A percentile compares a stretch with the other conserved stretches of the same genome.
Conservation (phyloP, 2,888 invertebrate genomes). For the Scaptomyza caliginosa region DNA sequence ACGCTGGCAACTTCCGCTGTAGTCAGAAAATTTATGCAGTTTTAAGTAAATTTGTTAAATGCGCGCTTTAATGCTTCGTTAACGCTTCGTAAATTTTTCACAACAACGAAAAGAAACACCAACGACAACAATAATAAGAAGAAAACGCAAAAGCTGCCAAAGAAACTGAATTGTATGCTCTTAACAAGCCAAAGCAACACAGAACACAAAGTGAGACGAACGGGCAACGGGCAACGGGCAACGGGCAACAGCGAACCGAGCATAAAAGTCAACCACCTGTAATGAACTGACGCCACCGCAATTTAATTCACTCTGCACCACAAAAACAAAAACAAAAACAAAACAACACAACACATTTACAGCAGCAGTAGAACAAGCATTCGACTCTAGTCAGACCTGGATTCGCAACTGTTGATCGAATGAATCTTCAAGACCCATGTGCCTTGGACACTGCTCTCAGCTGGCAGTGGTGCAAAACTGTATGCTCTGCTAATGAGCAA, state of each 20-base stretch:
- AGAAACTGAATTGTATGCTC: constrained; percentile 45
- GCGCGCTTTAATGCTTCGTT: constrained; percentile 83
- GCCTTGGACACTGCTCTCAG: constrained; percentile 16
- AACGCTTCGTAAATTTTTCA: constrained; percentile 81
- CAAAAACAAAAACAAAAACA: neutral
- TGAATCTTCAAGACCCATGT: constrained; percentile 10
- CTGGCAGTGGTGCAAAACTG: constrained; percentile 68
- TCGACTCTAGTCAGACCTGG: constrained; percentile 15
- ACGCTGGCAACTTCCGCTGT: constrained; percentile 54
- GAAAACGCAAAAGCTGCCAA: constrained; percentile 24
- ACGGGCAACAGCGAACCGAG: constrained; percentile 33
- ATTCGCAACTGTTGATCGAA: constrained; percentile 6
- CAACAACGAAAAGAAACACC: constrained; percentile 46
- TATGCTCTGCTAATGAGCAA: constrained; percentile 52
- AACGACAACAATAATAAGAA: constrained; percentile 27
- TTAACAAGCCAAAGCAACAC: constrained; percentile 46
- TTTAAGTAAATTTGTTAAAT: constrained; percentile 83
- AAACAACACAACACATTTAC: constrained; percentile 1
- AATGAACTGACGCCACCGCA: constrained; percentile 82
- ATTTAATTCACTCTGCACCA: constrained; percentile 71
- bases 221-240: constrained; percentile 12
- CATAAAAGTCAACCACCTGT: constrained; percentile 81
- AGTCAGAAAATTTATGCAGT: constrained; percentile 77
- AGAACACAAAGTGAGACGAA: neutral
- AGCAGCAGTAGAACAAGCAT: too few relatives aligned